Percentiles rank a stretch among this genome's conserved stretches.
These are phyloP conservation scores for Macroglossus sobrinus DNA, from an alignment of 2,113 vertebrate genomes.

Conservation along the genomic window DNA sequence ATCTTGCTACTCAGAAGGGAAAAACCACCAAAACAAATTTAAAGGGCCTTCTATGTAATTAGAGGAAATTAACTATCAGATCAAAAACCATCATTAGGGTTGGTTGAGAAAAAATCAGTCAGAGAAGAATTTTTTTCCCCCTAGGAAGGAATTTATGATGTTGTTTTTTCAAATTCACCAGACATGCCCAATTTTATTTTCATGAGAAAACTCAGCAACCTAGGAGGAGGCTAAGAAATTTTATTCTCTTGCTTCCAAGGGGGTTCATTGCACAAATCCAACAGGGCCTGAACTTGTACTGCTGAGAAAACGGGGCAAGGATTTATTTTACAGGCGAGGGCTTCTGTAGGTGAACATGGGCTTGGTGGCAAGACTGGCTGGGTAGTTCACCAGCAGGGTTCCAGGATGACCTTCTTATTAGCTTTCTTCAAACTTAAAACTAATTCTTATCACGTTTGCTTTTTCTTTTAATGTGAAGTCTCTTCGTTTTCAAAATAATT, in stretches of 20 bases:
- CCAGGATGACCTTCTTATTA: neutral
- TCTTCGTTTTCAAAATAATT: neutral
- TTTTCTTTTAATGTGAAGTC: neutral
- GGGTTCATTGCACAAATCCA: neutral
- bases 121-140: neutral
- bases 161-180: neutral
- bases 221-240: neutral
- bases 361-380: neutral
- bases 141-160: neutral
- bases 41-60: constrained; percentile 18
- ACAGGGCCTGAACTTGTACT: neutral
- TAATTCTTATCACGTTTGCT: neutral
- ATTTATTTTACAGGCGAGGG: neutral
- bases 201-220: neutral
- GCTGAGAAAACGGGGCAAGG: neutral
- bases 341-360: too few species aligned
- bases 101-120: neutral
- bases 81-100: neutral
- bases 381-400: neutral
- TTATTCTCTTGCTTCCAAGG: neutral
- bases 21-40: constrained; percentile 28
- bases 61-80: constrained; percentile 25
- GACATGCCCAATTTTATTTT: neutral
- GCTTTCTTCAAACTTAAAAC: constrained; percentile 2
- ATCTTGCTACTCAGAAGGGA: neutral